Percentiles rank a stretch among this genome's conserved stretches.
Evolutionary conservation across 1,140 invertebrate genomes (phyloP).

Genomic region (Solenopsis fugax): DNA sequence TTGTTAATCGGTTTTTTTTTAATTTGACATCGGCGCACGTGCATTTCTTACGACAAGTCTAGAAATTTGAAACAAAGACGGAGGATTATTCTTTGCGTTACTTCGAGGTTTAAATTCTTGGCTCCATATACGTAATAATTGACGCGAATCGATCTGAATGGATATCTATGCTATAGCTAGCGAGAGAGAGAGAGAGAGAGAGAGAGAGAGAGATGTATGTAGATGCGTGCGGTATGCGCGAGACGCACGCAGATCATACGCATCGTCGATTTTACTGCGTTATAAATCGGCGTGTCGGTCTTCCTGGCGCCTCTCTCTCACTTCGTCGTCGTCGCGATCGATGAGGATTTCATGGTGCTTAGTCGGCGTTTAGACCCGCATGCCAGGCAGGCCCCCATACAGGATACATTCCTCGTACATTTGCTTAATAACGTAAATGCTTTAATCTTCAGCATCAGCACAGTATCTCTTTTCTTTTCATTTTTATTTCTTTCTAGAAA

Average conservation of each 20-base stretch:
- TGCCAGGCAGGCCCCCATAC: conserved; percentile 73
- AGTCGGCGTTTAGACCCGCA: conserved; percentile 83
- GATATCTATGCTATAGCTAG: conserved; percentile 17
- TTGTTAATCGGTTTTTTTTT: neutral
- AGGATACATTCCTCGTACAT: conserved; percentile 74
- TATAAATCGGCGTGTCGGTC: conserved; percentile 82
- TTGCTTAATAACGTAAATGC: conserved; percentile 84
- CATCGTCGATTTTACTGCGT: conserved; percentile 82
- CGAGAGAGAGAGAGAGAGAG: conserved; percentile 1
- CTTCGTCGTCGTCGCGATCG: conserved; percentile 79
- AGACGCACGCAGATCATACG: conserved; percentile 78
- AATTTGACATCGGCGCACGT: neutral
- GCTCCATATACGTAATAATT: neutral
- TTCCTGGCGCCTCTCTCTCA: conserved; percentile 79
- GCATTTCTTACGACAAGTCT: neutral
- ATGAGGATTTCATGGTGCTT: conserved; percentile 82
- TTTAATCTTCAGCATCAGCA: conserved; percentile 61
- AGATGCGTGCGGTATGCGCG: conserved; percentile 70
- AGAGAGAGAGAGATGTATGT: conserved; percentile 34
- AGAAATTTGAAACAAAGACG: neutral
- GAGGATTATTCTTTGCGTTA: neutral
- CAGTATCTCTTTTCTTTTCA: conserved; percentile 49
- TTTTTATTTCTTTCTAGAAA: conserved; percentile 41
- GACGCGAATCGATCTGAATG: conserved; percentile 38
- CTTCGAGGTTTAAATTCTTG: neutral